These are phyloP conservation scores for Neoaliturus tenellus DNA, from an alignment of 2,888 invertebrate genomes.

Conservation along the genomic window DNA sequence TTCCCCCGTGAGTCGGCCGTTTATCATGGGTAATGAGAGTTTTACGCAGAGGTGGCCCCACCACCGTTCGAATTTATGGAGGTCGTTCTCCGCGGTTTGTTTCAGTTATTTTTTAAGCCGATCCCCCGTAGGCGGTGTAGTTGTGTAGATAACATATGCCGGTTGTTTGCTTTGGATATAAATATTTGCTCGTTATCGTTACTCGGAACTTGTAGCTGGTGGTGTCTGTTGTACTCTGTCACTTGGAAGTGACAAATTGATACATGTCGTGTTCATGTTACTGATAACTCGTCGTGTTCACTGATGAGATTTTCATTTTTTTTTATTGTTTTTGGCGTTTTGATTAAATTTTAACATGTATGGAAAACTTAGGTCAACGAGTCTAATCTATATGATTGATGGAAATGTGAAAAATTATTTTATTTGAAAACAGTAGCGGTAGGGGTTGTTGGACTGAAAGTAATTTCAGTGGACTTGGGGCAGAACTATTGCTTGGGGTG, in stretches of 20 bases:
- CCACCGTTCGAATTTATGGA: background rate
- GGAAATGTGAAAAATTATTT: too few relatives aligned
- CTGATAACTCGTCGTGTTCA: background rate
- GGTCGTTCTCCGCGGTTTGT: background rate
- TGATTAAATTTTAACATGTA: too few relatives aligned
- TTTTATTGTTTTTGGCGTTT: too few relatives aligned
- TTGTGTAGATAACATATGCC: background rate
- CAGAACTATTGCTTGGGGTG: too few relatives aligned
- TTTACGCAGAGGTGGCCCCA: slow-evolving; percentile 12
- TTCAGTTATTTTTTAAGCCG: background rate
- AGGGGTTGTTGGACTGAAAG: too few relatives aligned
- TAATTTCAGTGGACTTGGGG: too few relatives aligned
- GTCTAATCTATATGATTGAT: too few relatives aligned
- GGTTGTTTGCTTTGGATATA: background rate
- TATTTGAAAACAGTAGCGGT: too few relatives aligned
- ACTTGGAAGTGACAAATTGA: background rate
- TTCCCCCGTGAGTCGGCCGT: background rate
- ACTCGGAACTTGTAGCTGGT: background rate
- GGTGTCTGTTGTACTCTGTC: background rate
- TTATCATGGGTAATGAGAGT: background rate
- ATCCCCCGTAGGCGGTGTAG: background rate
- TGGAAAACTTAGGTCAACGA: too few relatives aligned
- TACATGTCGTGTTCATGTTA: background rate
- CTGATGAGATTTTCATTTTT: too few relatives aligned
- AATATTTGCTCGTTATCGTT: slow-evolving; percentile 12